Evolutionary conservation across 2,113 vertebrate genomes (phyloP), one percentile per base, ranked within the genome.

Genomic region (Hyperopisus bebe): DNA sequence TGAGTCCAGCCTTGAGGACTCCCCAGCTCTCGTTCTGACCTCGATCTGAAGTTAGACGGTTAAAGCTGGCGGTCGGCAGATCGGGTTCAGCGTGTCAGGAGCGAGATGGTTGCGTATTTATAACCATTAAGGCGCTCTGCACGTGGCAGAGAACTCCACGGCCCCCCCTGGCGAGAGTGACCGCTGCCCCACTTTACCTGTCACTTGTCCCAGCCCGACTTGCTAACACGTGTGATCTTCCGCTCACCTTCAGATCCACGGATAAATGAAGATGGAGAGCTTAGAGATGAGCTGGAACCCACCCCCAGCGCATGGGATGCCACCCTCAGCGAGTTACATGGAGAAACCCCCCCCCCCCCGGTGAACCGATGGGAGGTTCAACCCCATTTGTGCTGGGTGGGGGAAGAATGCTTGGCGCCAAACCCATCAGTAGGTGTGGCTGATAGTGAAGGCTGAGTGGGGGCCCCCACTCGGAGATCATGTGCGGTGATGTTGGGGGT

Each of bases 1-100:
- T 95, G 94, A 95, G 91, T 90, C 90, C 93, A 94, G 94, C 93
- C 94, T 95, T 95, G 93, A 94, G 91, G 95, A 95, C 94, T 94
- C 94, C 92, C 70, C 88, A 88, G 91, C 94, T 94, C 92, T 91
- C 35, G 17, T 39, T 10, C 27, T 70, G 53, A 35, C 88, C 92
- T 92, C 84, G 91, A 92, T 92, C 88, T 91, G 88, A 13, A 91
- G 90, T 92, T 90, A 90, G 92, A 94, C 93, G 94, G 93, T 93
- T 92, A 94, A 89, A 91, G 93, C 90, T 90, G 92, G 92, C 90
- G 92, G 90, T 92, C 93, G 91, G 87, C 90, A 92, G 66, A 94
- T 94, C 94, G 94, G 93, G 94, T 94, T 94, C 93, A 94, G 88
- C 86, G 90, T 94, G 94, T 93, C 94, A 93, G 92, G 90, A 66